phyloP scores from a whole-genome alignment of 2,113 vertebrate species.

The Anhinga rufa region DNA sequence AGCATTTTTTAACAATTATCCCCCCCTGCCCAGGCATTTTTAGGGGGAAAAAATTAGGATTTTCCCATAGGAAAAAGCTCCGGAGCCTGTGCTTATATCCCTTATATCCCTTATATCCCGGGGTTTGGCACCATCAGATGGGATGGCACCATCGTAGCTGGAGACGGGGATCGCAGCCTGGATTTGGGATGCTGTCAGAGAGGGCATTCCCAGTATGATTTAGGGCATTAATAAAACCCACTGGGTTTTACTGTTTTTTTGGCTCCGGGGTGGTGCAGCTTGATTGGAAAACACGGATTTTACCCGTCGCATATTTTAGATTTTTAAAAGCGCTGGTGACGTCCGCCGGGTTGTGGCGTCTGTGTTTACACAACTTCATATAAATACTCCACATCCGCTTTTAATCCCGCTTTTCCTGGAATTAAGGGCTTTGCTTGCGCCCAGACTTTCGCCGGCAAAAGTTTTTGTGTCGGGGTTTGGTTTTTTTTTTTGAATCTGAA shows the following conservation, averaged over 20 bases:
- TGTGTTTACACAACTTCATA: background rate
- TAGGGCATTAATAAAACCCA: background rate
- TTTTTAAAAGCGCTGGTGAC: background rate
- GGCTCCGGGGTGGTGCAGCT: background rate
- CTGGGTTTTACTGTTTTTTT: background rate
- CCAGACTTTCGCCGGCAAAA: background rate
- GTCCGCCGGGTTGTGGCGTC: fast-evolving
- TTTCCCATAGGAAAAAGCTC: background rate
- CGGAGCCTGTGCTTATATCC: fast-evolving
- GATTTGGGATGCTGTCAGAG: background rate
- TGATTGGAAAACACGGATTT: background rate
- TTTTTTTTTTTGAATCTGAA: background rate
- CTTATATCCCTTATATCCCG: no score
- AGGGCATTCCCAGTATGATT: background rate
- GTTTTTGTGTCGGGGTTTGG: fast-evolving
- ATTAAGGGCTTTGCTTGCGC: background rate
- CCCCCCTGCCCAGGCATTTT: background rate
- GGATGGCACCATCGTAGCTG: background rate
- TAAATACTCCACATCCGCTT: background rate
- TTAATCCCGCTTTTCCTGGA: background rate
- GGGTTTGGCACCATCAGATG: background rate
- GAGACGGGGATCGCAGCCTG: background rate
- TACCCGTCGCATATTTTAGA: background rate
- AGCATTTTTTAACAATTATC: background rate
- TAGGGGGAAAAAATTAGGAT: background rate